Evolutionary conservation across 2,113 vertebrate species (phyloP), one percentile per base, ranked within the genome.

Genomic region (Marcusenius ussheri): DNA sequence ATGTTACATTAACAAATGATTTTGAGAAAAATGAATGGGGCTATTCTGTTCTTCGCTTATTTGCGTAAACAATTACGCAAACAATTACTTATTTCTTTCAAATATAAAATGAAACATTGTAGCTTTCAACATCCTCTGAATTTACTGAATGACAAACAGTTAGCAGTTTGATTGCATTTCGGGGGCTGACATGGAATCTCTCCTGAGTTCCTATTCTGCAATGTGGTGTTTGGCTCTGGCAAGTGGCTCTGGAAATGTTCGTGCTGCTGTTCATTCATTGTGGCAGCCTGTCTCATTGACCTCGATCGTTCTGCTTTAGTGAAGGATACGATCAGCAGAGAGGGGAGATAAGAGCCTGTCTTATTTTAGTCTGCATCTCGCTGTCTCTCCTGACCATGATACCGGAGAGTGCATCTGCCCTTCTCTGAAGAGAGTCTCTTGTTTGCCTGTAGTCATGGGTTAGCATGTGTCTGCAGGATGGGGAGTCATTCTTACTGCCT

Each of bases 241-340:
- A 74, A 74, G 27, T 27, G 10, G 24, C 45, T 45, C 83, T 49
- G 46, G 45, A 50, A 27, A 50, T 86, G 83, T 89, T 3, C 10
- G 24, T 53, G 8, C 21, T 86, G 42, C 58, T 90, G 80, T 86
- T 19, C 83, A 46, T 51, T 87, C 53, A 39, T 35, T 42, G 85
- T 88, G 58, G 49, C 89, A 88, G 39, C 51, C 51, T 86, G 83
- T 31, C 80, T 27, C 80, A 21, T 6, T 58, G 83, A 70, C 56
- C 80, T 86, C 50, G 35, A 87, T 77, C 21, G 13, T 53, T 45
- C 58, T 86, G 31, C 15, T 53, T 31, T 80, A 47, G 47, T 49
- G 51, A 31, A 77, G 62, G 85, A 88, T 47, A 88, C n/a, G 58
- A 80, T 90, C 46, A 80, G 85, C 85, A 83, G 89, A 58, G 85